Percentiles rank a stretch among this genome's conserved stretches.
Evolutionary conservation across 2,797 vertebrate genomes (phyloP).

Genomic region (Gephyroberyx darwinii): DNA sequence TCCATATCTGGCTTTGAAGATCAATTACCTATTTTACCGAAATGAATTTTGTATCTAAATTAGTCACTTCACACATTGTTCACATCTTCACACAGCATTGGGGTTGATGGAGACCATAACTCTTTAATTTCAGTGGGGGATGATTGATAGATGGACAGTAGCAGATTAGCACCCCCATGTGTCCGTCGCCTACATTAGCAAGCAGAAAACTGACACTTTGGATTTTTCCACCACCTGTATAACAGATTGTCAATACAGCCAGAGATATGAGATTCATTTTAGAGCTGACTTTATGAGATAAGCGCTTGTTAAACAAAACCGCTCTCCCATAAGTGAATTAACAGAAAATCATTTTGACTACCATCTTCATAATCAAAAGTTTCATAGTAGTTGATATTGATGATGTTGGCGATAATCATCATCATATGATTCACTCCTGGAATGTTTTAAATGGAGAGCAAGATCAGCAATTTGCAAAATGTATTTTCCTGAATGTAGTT

Average conservation of each 20-base stretch:
- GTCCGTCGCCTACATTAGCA: not conserved
- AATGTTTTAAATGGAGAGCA: too few species aligned
- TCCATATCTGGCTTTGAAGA: too few species aligned
- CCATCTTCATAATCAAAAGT: too few species aligned
- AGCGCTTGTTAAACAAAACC: too few species aligned
- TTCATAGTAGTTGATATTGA: too few species aligned
- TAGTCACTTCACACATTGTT: not conserved
- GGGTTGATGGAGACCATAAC: not conserved
- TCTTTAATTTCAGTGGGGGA: not conserved
- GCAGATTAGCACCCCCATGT: conserved; percentile 12
- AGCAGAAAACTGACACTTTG: not conserved
- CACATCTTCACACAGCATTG: not conserved
- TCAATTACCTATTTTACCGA: not conserved
- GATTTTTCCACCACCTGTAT: not conserved
- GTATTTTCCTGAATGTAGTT: too few species aligned
- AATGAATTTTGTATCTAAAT: not conserved
- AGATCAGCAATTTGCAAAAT: too few species aligned
- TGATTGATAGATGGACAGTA: not conserved
- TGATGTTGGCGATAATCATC: too few species aligned
- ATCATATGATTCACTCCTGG: too few species aligned
- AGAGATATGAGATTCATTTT: not conserved
- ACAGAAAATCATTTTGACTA: too few species aligned
- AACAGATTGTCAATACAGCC: not conserved
- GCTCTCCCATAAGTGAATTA: too few species aligned
- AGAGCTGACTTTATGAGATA: not conserved